Conservation (phyloP, 2,888 invertebrate species). For the Ditula angustiorana region DNA sequence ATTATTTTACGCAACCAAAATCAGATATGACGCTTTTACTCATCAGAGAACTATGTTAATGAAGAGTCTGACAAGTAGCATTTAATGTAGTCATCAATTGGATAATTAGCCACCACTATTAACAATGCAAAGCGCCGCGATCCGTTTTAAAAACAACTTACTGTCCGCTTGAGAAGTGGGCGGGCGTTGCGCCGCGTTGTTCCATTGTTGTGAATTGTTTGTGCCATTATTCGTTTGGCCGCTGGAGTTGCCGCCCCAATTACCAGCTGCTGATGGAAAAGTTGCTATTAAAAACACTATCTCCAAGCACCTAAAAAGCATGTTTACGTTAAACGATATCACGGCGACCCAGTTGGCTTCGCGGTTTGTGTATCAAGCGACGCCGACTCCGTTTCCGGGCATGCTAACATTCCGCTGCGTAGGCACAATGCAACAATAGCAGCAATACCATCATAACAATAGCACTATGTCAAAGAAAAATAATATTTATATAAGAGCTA, state of each 20-base stretch:
- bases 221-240: constrained; percentile 77
- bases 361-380: constrained; percentile 23
- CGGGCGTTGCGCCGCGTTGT: constrained; percentile 78
- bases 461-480: constrained; percentile 30
- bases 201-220: constrained; percentile 83
- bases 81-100: constrained; percentile 37
- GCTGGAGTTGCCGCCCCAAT: constrained; percentile 80
- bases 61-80: constrained; percentile 1
- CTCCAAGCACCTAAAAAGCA: background rate
- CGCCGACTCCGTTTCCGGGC: constrained; percentile 46
- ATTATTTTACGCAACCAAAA: background rate
- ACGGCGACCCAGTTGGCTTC: constrained; percentile 6
- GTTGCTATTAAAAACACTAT: constrained; percentile 16
- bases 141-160: constrained; percentile 61
- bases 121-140: constrained; percentile 48
- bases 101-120: constrained; percentile 39
- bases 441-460: constrained; percentile 26
- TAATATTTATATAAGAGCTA: constrained; percentile 29
- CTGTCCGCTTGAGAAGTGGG: constrained; percentile 83
- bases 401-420: constrained; percentile 43
- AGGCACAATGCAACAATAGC: constrained; percentile 42
- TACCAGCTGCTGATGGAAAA: constrained; percentile 72
- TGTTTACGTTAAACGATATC: constrained; percentile 21
- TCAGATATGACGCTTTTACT: background rate
- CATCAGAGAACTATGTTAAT: constrained; percentile 17